phyloP scores from a whole-genome alignment of 2,888 invertebrate species.

The Acronicta aceris region DNA sequence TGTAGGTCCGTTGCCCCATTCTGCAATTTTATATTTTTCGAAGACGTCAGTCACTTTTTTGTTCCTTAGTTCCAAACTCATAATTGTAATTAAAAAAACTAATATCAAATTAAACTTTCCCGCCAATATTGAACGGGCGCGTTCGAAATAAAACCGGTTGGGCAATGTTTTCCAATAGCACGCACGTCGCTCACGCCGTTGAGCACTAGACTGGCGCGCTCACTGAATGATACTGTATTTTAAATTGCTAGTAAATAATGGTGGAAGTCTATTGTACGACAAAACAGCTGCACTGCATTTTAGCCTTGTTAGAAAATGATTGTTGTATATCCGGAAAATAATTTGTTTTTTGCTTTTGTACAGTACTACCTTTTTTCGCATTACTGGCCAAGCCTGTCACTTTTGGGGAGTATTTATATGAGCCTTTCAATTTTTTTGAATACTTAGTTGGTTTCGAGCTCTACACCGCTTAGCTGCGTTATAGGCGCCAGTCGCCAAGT shows the following conservation, averaged over 20 bases:
- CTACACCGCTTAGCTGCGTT: conserved; percentile 5
- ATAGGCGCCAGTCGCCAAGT: neutral
- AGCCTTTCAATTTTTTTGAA: conserved; percentile 16
- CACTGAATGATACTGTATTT: conserved; percentile 64
- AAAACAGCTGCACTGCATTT: conserved; percentile 54
- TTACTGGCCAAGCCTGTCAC: conserved; percentile 38
- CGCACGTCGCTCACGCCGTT: conserved; percentile 75
- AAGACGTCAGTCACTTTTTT: conserved; percentile 83
- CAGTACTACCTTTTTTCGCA: conserved; percentile 28
- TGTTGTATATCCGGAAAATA: conserved; percentile 56
- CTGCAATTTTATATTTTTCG: conserved; percentile 82
- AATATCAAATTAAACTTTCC: conserved; percentile 69
- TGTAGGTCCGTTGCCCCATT: conserved; percentile 77
- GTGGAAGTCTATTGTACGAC: conserved; percentile 58
- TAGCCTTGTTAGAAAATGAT: conserved; percentile 59
- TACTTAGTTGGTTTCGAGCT: conserved; percentile 21
- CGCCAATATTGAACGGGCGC: conserved; percentile 67
- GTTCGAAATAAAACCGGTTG: conserved; percentile 60
- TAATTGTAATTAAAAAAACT: conserved; percentile 62
- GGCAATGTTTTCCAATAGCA: conserved; percentile 59
- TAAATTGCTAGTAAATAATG: conserved; percentile 67
- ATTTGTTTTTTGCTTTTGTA: conserved; percentile 27
- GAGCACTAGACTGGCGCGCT: conserved; percentile 71
- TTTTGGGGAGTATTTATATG: conserved; percentile 36
- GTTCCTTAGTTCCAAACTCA: conserved; percentile 84